These are phyloP conservation scores for Tipula confusa DNA, from an alignment of 2,888 invertebrate species.

Conservation along the genomic window DNA sequence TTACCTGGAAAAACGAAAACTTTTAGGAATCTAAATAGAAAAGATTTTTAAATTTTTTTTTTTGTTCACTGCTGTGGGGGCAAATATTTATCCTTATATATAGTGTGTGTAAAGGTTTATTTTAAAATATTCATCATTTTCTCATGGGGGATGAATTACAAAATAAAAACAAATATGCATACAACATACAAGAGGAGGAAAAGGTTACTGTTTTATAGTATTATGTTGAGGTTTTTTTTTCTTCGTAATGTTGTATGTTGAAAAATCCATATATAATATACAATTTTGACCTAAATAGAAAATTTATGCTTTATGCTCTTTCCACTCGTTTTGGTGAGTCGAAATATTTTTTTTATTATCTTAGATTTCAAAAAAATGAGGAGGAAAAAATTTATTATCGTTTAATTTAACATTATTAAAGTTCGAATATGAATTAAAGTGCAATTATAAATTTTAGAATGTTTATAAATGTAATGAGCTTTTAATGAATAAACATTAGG, in stretches of 20 bases:
- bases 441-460: too few species aligned
- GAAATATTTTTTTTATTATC: too few species aligned
- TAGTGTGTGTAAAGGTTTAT: neutral
- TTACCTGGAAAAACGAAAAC: neutral
- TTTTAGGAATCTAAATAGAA: neutral
- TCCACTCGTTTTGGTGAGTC: neutral
- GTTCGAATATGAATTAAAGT: too few species aligned
- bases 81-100: too few species aligned
- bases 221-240: constrained; percentile 7
- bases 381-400: too few species aligned
- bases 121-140: neutral
- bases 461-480: too few species aligned
- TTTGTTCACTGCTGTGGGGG: too few species aligned
- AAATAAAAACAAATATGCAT: neutral
- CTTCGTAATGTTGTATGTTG: neutral
- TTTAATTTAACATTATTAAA: too few species aligned
- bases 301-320: neutral
- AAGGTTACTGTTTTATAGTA: neutral
- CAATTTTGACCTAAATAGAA: neutral
- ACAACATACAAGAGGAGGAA: neutral
- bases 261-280: neutral
- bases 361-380: too few species aligned
- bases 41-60: neutral
- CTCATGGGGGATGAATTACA: neutral
- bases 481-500: too few species aligned